Evolutionary conservation across 2,888 invertebrate species (phyloP), one percentile per base, ranked within the genome.

Genomic region (Drosophila ezoana): DNA sequence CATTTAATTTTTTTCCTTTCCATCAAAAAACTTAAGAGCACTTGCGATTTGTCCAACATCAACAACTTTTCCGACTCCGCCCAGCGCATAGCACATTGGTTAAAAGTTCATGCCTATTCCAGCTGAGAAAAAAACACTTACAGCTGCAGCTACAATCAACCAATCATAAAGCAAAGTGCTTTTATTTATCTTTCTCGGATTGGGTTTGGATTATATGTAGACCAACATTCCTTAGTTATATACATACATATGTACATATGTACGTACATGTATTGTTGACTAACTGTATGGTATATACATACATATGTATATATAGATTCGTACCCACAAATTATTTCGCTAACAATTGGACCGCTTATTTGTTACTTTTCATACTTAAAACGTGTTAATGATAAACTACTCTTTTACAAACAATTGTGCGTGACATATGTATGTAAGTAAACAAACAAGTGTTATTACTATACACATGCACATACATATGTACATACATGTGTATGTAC

Each of bases 11-110:
- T 57, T 33, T 14, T 41, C 20, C 51, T 41, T 45, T n/a, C 47
- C 35, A 57, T 16, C 32, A 11, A 16, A 9, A 43, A 14, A 28
- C 41, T 47, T 33, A n/a, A 73, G 45, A 14, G 23, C 71, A 43
- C 44, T 45, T 51, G 45, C 54, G 53, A 71, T 54, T 53, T 45
- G 51, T 38, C 16, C 45, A 23, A 10, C 49, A 37, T 38, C 48
- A 38, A 4, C 23, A 40, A 52, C 32, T 8, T 48, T 70, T 54
- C 43, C 62, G 73, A 76, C 90, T 89, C 90, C 89, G 89, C 89
- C 90, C 80, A 60, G 44, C 71, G 72, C 81, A 71, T 62, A 76
- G 37, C 74, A 78, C 75, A 59, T 62, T 68, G 38, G 28, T 33
- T 49, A 47, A 23, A 38, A 40, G n/a, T 14, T 8, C 43, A 48